Base-by-base conservation (phyloP, 2,888 invertebrate genomes). In the Sinohyriopsis cumingii region DNA sequence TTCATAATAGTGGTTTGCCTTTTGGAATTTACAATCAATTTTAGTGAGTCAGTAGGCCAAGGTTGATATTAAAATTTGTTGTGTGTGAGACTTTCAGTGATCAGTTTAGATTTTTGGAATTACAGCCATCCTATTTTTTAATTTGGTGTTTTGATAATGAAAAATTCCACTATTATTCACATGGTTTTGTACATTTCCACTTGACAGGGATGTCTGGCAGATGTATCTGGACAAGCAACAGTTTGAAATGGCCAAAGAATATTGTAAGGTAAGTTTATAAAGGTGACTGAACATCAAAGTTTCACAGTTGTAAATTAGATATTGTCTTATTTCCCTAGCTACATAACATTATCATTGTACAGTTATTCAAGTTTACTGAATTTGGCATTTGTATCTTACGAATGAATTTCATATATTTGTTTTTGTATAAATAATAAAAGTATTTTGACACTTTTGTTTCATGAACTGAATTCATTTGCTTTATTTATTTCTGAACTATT, bases 211-310 rank as follows among this genome's bases (percentile, higher is more conserved):
- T 81, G 87, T 90, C 53, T 91, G 90, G 90, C 86, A 88, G 82
- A 89, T 97, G 79, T 97, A 96, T 89, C 93, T 96, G 60, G 94
- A 95, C 67, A 94, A 94, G 84, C 94, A 94, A 65, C 93, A 96
- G 84, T 98, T 96, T 87, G 95, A 95, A 75, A 90, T 95, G 70
- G 98, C 98, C 0, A 96, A 95, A 87, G 93, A 94, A 75, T 95
- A 95, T 89, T 95, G 96, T 63, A 77, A 81, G 79, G 89, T 88
- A 75, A 64, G 77, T 72, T 25, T 25, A 59, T n/a, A 22, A 2
- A 45, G 15, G 45, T 15, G 45, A 45, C 45, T 0, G 3, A 45
- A 12, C 45, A 45, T 45, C 45, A 12, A 15, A 54, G 56, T 6
- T 25, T 65, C 45, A 19, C 24, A 22, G 28, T 28, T 64, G 12